Conservation (phyloP, 2,888 invertebrate species). For the Phengaris arion region DNA sequence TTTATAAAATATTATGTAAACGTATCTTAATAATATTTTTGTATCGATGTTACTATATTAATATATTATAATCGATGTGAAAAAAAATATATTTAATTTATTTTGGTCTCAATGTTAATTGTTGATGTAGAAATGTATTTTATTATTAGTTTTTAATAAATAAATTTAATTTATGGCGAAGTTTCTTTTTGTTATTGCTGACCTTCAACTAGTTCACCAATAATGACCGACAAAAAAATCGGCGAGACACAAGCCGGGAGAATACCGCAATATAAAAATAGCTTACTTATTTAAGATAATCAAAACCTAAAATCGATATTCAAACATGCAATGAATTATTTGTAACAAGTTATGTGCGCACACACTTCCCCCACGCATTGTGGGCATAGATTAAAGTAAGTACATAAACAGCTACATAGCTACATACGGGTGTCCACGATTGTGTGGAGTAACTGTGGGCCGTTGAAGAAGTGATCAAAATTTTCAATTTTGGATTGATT, state of each 20-base stretch:
- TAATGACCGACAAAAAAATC: not conserved
- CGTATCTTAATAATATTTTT: slow-evolving; percentile 25
- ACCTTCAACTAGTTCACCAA: not conserved
- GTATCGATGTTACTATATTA: slow-evolving; percentile 12
- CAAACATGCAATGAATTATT: not conserved
- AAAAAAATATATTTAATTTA: not conserved
- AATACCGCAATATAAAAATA: too few relatives aligned
- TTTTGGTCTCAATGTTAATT: not conserved
- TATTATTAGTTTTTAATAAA: slow-evolving; percentile 11
- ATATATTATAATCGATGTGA: slow-evolving; percentile 1
- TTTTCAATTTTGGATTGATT: too few relatives aligned
- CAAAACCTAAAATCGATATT: not conserved
- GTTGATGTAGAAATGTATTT: slow-evolving; percentile 11
- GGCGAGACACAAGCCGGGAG: too few relatives aligned
- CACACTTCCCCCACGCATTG: not conserved
- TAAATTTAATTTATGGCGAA: not conserved
- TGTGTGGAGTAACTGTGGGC: too few relatives aligned
- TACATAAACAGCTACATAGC: too few relatives aligned
- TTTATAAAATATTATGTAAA: slow-evolving; percentile 30
- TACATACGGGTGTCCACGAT: too few relatives aligned
- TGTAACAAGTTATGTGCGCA: not conserved
- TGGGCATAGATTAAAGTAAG: too few relatives aligned
- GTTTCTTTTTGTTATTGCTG: not conserved
- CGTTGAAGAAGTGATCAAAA: too few relatives aligned
- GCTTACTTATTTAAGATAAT: not conserved